Evolutionary conservation across 2,888 invertebrate genomes (phyloP).

Genomic region (Aethes cnicana): DNA sequence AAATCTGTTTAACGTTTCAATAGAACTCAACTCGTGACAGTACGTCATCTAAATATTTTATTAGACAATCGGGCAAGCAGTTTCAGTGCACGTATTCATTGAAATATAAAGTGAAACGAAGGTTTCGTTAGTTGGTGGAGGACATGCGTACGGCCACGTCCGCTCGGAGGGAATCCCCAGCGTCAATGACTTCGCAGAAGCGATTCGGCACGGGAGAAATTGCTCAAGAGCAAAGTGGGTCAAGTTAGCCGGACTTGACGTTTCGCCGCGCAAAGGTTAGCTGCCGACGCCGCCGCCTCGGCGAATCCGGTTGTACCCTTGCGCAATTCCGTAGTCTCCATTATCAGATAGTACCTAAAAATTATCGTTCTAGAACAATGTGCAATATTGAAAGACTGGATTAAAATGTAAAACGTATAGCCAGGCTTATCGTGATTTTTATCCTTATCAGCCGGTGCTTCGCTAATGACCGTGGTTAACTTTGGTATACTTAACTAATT

Average conservation of each 20-base stretch:
- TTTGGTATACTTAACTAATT: background rate
- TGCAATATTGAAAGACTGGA: slow-evolving; percentile 15
- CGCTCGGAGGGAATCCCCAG: slow-evolving; percentile 66
- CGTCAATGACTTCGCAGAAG: slow-evolving; percentile 67
- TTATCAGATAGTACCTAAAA: slow-evolving; percentile 70
- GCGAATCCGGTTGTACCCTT: slow-evolving; percentile 70
- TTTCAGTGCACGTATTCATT: no score
- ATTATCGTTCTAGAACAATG: slow-evolving; percentile 39
- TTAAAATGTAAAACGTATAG: background rate
- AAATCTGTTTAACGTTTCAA: slow-evolving; percentile 50
- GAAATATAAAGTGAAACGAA: no score
- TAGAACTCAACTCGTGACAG: slow-evolving; percentile 9
- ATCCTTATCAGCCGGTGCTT: background rate
- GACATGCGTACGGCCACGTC: slow-evolving; percentile 21
- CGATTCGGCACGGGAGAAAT: slow-evolving; percentile 70
- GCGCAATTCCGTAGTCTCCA: slow-evolving; percentile 71
- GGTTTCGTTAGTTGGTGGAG: slow-evolving; percentile 29
- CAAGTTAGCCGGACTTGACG: slow-evolving; percentile 79
- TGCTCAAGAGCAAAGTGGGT: slow-evolving; percentile 78
- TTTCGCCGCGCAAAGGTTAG: slow-evolving; percentile 78
- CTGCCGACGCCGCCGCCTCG: slow-evolving; percentile 48
- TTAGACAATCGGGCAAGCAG: no score
- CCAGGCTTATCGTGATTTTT: background rate
- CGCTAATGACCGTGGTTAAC: background rate
- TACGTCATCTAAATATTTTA: background rate